These are phyloP conservation scores for Brachymystax lenok DNA, from an alignment of 2,797 vertebrate genomes.

Conservation along the genomic window DNA sequence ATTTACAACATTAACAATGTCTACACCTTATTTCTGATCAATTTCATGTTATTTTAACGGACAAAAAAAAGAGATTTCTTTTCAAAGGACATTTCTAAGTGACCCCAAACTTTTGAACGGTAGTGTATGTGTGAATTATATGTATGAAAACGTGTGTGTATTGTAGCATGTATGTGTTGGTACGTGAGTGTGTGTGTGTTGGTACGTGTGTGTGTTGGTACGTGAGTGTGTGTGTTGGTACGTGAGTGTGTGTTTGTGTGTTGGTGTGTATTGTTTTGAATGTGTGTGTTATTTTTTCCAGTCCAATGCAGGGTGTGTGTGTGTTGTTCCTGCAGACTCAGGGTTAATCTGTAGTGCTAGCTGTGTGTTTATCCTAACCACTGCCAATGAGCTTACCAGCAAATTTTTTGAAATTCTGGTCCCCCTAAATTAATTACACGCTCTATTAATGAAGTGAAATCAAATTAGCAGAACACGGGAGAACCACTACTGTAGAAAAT, in stretches of 20 bases:
- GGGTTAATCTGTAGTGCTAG: constrained; percentile 59
- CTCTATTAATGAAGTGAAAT: constrained; percentile 77
- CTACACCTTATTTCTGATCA: too few relatives aligned
- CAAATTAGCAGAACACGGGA: constrained; percentile 71
- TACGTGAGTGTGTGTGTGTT: constrained; percentile 16
- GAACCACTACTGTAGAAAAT: constrained; percentile 55
- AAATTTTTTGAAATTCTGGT: constrained; percentile 76
- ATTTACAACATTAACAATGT: too few relatives aligned
- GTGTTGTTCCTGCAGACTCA: constrained; percentile 44
- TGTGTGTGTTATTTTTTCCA: background rate
- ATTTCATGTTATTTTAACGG: too few relatives aligned
- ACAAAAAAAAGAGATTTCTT: too few relatives aligned
- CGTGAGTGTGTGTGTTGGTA: too few relatives aligned
- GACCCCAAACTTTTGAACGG: too few relatives aligned
- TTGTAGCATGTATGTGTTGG: constrained; percentile 12
- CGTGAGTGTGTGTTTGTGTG: background rate
- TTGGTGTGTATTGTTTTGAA: constrained; percentile 12
- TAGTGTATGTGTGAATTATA: background rate
- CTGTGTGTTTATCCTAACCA: constrained; percentile 69
- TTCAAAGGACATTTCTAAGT: too few relatives aligned
- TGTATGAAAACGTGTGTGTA: background rate
- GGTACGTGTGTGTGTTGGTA: too few relatives aligned
- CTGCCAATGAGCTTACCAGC: constrained; percentile 74
- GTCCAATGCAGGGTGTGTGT: background rate
- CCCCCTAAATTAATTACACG: constrained; percentile 75